Conservation (phyloP, 2,797 vertebrate genomes). For the Cheirogaleus major region DNA sequence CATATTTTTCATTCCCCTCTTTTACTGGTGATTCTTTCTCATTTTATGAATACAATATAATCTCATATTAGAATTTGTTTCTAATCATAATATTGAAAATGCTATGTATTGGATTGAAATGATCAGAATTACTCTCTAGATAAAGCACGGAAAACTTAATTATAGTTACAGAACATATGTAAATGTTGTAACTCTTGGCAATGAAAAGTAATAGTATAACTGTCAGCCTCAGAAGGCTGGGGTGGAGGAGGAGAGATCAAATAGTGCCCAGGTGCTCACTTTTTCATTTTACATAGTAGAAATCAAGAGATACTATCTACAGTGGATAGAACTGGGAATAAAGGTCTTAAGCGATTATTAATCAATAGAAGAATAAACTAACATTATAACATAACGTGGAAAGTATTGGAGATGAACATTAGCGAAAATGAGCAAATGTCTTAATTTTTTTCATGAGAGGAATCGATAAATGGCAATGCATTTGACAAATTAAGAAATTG, state of each 20-base stretch:
- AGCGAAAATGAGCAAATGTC: background rate
- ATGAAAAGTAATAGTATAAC: background rate
- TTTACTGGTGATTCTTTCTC: conserved; percentile 1
- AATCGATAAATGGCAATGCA: background rate
- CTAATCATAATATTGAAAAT: conserved; percentile 19
- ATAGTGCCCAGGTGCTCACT: background rate
- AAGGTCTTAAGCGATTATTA: background rate
- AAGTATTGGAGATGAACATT: background rate
- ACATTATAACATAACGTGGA: background rate
- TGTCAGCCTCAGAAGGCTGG: background rate
- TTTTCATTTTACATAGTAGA: background rate
- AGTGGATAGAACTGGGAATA: background rate
- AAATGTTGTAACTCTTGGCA: background rate
- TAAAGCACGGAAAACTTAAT: background rate
- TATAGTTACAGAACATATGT: background rate
- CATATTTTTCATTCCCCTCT: background rate
- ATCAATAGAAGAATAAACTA: background rate
- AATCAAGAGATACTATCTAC: background rate
- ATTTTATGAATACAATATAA: background rate
- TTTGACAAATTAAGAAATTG: background rate
- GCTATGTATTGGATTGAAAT: background rate
- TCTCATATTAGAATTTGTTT: conserved; percentile 25
- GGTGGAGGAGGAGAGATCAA: background rate
- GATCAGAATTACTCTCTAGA: conserved; percentile 2
- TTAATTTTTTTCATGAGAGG: background rate